Base-by-base conservation (phyloP, 2,113 vertebrate genomes). In the Tinamus guttatus region DNA sequence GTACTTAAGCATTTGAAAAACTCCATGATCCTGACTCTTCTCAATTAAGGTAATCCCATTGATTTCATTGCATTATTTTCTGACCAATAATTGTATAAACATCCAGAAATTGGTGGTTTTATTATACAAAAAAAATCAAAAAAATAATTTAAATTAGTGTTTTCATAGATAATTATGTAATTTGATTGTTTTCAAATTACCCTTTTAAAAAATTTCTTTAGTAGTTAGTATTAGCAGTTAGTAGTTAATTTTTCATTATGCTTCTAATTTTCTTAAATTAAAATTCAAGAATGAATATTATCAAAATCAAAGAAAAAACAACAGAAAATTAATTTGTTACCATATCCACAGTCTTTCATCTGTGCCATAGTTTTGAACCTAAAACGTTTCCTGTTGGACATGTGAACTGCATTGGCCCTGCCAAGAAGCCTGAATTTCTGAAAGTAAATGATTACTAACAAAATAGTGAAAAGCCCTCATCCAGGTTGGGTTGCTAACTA, bases 41-140 rank as follows among this genome's bases (percentile, higher is more conserved):
- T 60, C 3, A 75, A n/a, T 52, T 75, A 67, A 11, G 51, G 7
- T n/a, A 60, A 60, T 32, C 8, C 6, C 1, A 0, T 4, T 52
- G 12, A 45, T 25, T 22, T n/a, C 27, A 9, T 21, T 73, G 45
- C 17, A 12, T 52, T 78, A 84, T 43, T 43, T 64, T 64, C 38
- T 58, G 43, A 94, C 52, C 52, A 63, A 45, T 19, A 68, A 4
- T 36, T 56, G 7, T 19, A 49, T 45, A 71, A 52, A 75, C 7
- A 85, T 11, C 54, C 0, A 0, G 41, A n/a, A 75, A 43, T 7
- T 58, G 16, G 28, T 9, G 8, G 15, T 34, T 2, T 80, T 20
- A 76, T 11, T 68, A 76, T 54, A 7, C 13, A 77, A 92, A 40
- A 20, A 67, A 7, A 73, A 81, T 16, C 7, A 86, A n/a, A 49